phyloP scores from a whole-genome alignment of 2,797 vertebrate species.

The Eidolon dupreanum region DNA sequence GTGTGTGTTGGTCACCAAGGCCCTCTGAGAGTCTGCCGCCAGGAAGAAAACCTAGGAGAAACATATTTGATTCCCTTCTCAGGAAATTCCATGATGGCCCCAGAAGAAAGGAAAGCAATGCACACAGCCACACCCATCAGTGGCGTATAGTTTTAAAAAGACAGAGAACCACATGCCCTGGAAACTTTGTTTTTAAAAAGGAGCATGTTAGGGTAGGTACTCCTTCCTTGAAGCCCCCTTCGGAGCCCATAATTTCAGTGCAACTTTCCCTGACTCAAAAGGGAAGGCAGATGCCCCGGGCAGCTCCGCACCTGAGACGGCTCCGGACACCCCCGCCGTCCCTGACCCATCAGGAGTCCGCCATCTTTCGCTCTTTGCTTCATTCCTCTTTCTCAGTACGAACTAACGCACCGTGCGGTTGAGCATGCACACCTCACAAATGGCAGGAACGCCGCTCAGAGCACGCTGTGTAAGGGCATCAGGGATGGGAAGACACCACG shows the following conservation, averaged over 20 bases:
- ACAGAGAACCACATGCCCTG: neutral
- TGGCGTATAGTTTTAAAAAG: neutral
- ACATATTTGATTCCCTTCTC: neutral
- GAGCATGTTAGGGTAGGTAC: neutral
- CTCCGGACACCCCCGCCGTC: neutral
- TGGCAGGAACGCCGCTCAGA: neutral
- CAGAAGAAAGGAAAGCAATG: too few relatives aligned
- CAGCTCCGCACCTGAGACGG: neutral
- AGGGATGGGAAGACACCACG: neutral
- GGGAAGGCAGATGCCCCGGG: neutral
- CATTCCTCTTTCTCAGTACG: neutral
- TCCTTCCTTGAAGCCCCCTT: neutral
- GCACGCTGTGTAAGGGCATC: conserved; percentile 23
- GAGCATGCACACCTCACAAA: neutral
- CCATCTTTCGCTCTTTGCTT: neutral
- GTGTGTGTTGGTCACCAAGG: neutral
- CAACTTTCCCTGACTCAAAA: neutral
- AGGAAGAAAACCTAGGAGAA: neutral
- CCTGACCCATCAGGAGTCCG: neutral
- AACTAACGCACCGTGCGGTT: neutral
- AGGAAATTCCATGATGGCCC: neutral
- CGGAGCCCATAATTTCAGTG: neutral
- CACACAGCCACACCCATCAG: neutral
- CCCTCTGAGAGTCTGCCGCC: neutral
- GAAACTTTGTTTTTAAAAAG: neutral